Evolutionary conservation across 2,797 vertebrate genomes (phyloP), one percentile per base, ranked within the genome.

Genomic region (Thripadectes ignobilis): DNA sequence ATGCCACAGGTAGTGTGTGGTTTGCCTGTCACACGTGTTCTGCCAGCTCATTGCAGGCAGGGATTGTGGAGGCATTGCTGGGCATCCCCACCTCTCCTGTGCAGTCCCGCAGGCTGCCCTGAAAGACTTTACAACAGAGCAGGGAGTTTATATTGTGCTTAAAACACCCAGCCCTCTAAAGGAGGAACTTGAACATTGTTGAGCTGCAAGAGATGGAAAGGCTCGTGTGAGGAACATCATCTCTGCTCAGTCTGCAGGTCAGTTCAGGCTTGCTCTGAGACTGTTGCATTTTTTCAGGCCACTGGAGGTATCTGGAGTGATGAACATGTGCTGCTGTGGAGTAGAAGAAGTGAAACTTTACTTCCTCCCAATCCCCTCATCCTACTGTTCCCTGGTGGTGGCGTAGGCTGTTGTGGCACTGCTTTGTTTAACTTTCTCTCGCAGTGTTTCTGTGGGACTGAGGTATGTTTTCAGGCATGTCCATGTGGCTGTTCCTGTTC

Each of bases 391-490:
- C 36, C 29, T 0, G 0, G 36, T 57, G 65, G 46, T 10, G 4
- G 19, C 0, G 0, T 18, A 69, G 91, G 71, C 55, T 72, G 49
- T 43, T 55, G 69, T 57, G 89, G 67, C 52, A 48, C 27, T 68
- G 48, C 49, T 93, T 75, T 90, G 43, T 94, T 95, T 86, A 69
- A 75, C 73, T 73, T 94, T 66, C 76, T 89, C 65, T 93, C 72
- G 45, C 26, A 11, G 0, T 38, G 68, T 71, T 74, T 68, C 85
- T 63, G 49, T 74, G 81, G 46, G 71, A 71, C 63, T 66, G 52
- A 88, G 89, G 57, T 94, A 34, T 89, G 80, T 75, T 94, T 95
- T 68, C 85, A 78, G 93, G 90, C 93, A 73, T 46, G 85, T 81
- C 92, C 77, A 34, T 73, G 69, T 63, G 92, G 88, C 85, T 67